Base-by-base conservation (phyloP, 2,888 invertebrate genomes). In the Hyppa rectilinea region DNA sequence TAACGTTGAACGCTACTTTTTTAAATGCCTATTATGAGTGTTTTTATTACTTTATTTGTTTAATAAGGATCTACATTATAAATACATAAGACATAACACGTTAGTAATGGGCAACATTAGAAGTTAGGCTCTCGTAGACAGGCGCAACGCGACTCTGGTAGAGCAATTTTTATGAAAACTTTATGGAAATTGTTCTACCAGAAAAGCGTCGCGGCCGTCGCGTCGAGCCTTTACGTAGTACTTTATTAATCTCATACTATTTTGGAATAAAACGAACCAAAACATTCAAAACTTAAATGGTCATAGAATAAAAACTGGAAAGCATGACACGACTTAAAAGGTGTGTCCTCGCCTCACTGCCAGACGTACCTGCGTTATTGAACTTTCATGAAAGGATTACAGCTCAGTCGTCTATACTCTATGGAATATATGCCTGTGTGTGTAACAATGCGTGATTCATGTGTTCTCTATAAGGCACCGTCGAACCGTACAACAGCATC, bases 291-390 rank as follows among this genome's bases (percentile, higher is more conserved):
- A 65, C 29, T 26, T 40, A 63, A 76, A 75, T 63, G 59, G 53
- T 47, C 45, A 47, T 38, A 43, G 69, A 70, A 55, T 71, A 64
- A 65, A 81, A 81, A 81, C 66, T 69, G 56, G 60, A 62, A 62
- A 59, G 55, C 52, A 52, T 45, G 26, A 70, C 53, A 66, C 62
- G 66, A 87, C 88, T 75, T 89, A 87, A 84, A 90, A 87, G 90
- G 90, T 71, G 71, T 53, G 82, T 76, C 83, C 82, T 81, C 73
- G 64, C 80, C 80, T 79, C 69, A 60, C 52, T 40, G 73, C 75
- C 86, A 84, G 84, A 85, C 87, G 67, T 70, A 73, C n/a, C n/a
- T n/a, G n/a, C 87, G 88, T 77, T 90, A 92, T 91, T 90, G 89
- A 90, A 91, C 92, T 88, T 91, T 80, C 80, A 80, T 82, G 78